Conservation (phyloP, 2,888 invertebrate genomes). For the Neria commutata region DNA sequence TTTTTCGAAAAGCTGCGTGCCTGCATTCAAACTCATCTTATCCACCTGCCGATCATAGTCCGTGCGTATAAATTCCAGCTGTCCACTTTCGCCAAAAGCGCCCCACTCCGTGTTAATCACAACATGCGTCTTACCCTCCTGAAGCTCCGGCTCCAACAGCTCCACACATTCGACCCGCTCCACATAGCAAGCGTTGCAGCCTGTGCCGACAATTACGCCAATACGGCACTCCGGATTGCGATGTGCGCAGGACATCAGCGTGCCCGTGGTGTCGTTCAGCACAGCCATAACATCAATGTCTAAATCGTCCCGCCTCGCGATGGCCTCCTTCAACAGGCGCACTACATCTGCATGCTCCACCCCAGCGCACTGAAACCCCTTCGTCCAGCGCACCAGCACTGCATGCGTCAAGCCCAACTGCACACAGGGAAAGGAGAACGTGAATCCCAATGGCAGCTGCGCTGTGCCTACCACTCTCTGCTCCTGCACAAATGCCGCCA, state of each 20-base stretch:
- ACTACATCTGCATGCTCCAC: constrained; percentile 92
- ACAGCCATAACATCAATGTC: constrained; percentile 86
- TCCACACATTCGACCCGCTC: constrained; percentile 84
- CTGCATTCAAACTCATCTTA: constrained; percentile 77
- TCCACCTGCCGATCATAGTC: constrained; percentile 84
- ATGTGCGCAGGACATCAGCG: constrained; percentile 91
- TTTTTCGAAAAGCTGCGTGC: constrained; percentile 88
- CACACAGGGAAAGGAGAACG: constrained; percentile 91
- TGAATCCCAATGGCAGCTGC: constrained; percentile 88
- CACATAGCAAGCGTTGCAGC: constrained; percentile 94
- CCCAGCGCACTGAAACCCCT: constrained; percentile 90
- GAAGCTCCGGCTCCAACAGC: constrained; percentile 69
- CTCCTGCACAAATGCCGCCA: constrained; percentile 85
- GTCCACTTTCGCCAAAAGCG: constrained; percentile 91
- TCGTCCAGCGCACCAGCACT: constrained; percentile 88
- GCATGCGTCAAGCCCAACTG: constrained; percentile 88
- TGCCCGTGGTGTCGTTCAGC: constrained; percentile 93
- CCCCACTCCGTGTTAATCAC: constrained; percentile 97
- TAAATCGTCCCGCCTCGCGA: constrained; percentile 81
- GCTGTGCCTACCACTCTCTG: constrained; percentile 72
- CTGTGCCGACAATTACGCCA: constrained; percentile 80
- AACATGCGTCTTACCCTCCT: constrained; percentile 70
- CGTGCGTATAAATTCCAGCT: constrained; percentile 83
- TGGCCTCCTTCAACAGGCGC: constrained; percentile 82
- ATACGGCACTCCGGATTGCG: constrained; percentile 77